Conservation (phyloP, 37 sponge, comb jelly and placozoan genomes). For the Cliona cf. orientalis region DNA sequence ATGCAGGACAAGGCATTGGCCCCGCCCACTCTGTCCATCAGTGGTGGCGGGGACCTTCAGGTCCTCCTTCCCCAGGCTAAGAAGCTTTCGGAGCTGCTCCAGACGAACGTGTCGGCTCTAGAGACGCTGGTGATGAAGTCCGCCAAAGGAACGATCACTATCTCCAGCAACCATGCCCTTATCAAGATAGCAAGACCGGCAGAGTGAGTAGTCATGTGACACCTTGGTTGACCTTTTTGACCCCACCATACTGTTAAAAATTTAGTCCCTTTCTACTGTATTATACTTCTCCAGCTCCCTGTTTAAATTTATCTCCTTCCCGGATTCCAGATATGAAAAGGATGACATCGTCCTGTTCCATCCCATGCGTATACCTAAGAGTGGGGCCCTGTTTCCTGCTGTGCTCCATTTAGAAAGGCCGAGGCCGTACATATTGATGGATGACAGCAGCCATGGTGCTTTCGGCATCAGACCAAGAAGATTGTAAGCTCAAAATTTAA, state of each 20-base stretch:
- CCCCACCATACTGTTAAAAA: background rate
- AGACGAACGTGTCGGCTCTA: background rate
- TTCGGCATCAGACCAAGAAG: conserved; percentile 27
- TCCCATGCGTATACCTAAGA: background rate
- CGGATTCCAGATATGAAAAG: conserved; percentile 20
- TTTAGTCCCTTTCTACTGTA: too few species aligned
- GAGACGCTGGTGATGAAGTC: conserved; percentile 5
- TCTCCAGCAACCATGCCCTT: conserved; percentile 8
- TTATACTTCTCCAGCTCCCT: too few species aligned
- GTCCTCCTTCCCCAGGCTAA: conserved; percentile 14
- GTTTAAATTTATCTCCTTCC: too few species aligned
- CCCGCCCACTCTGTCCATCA: background rate
- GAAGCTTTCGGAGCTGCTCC: background rate
- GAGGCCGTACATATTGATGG: conserved; percentile 51
- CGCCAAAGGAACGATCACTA: background rate
- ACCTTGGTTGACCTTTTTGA: background rate
- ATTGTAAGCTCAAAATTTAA: conserved; percentile 3
- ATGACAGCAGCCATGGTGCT: conserved; percentile 6
- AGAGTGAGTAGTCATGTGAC: conserved; percentile 2
- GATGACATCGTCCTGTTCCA: conserved; percentile 56
- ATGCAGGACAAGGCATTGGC: conserved; percentile 1
- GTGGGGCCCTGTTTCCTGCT: conserved; percentile 14
- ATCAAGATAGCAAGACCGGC: conserved; percentile 19
- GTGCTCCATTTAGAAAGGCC: conserved; percentile 48
- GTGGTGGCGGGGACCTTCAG: background rate